Evolutionary conservation across 2,797 vertebrate species (phyloP).

Genomic region (Pantherophis vulpinus): DNA sequence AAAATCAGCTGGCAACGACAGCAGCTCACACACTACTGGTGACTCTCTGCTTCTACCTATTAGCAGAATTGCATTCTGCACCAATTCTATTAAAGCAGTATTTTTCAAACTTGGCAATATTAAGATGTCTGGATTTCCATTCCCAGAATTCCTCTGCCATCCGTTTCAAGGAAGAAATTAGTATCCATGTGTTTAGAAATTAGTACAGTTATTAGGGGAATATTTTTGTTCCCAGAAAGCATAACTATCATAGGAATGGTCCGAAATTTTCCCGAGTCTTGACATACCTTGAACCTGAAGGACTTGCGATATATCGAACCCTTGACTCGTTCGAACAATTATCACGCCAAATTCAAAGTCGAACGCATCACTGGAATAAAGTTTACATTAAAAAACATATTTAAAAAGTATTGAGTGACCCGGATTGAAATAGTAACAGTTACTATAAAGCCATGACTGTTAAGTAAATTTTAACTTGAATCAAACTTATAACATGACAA

Average conservation of each 20-base stretch:
- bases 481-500: neutral
- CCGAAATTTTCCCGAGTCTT: constrained; percentile 19
- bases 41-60: neutral
- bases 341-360: constrained; percentile 91
- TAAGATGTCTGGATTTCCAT: neutral
- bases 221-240: neutral
- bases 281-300: constrained; percentile 88
- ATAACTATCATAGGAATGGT: constrained; percentile 21
- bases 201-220: neutral
- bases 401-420: neutral
- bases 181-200: neutral
- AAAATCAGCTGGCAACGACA: neutral
- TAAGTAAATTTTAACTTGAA: neutral
- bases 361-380: constrained; percentile 85
- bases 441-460: neutral
- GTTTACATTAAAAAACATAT: constrained; percentile 40
- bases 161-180: neutral
- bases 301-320: constrained; percentile 89
- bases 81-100: neutral
- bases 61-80: neutral
- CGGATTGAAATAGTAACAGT: neutral
- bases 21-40: neutral
- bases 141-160: neutral
- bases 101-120: neutral
- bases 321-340: constrained; percentile 85